Evolutionary conservation across 2,888 invertebrate genomes (phyloP).

Genomic region (Osedax fenrisi): DNA sequence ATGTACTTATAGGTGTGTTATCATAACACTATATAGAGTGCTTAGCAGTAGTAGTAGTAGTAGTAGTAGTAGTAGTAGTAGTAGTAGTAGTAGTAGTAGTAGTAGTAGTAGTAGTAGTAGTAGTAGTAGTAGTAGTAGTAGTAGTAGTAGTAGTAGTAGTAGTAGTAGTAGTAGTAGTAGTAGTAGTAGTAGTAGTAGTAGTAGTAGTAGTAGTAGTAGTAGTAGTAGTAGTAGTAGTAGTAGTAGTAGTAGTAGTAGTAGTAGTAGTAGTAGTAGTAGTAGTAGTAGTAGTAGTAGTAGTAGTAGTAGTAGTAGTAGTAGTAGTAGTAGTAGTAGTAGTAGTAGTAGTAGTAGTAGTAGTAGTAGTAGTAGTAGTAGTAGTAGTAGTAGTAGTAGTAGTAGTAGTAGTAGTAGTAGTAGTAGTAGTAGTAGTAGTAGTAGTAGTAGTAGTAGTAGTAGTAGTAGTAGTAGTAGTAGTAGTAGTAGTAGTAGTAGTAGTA

Average conservation of each 20-base stretch:
- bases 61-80: not conserved
- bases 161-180: conserved; percentile 6
- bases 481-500: not conserved
- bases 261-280: conserved; percentile 27
- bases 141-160: not conserved
- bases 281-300: not conserved
- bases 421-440: not conserved
- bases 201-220: conserved; percentile 18
- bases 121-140: not conserved
- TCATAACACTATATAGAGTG: no score
- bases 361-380: not conserved
- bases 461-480: not conserved
- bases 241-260: conserved; percentile 27
- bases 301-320: not conserved
- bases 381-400: not conserved
- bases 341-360: not conserved
- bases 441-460: not conserved
- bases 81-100: not conserved
- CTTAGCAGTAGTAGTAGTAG: conserved; percentile 4
- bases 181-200: not conserved
- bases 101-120: not conserved
- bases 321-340: not conserved
- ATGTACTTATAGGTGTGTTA: no score
- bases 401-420: not conserved
- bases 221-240: conserved; percentile 27